phyloP scores from a whole-genome alignment of 2,113 vertebrate genomes.

The Coryphaenoides rupestris region DNA sequence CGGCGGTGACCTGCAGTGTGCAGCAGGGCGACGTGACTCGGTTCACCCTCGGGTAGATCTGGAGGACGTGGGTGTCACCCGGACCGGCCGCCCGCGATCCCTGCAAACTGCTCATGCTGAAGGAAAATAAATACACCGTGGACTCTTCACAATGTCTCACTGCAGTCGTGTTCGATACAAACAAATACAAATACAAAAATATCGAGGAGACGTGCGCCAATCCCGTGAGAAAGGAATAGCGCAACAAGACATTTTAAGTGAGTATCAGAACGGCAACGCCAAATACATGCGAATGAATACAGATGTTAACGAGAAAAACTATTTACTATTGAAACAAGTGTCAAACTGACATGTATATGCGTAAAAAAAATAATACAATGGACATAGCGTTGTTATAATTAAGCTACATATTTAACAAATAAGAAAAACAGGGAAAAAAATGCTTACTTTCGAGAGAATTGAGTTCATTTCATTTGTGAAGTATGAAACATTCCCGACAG shows the following conservation, averaged over 20 bases:
- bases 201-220: too few relatives aligned
- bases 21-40: slow-evolving; percentile 69
- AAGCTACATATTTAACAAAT: background rate
- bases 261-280: too few relatives aligned
- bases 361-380: too few relatives aligned
- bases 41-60: slow-evolving; percentile 79
- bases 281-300: too few relatives aligned
- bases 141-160: slow-evolving; percentile 76
- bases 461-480: background rate
- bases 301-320: too few relatives aligned
- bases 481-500: background rate
- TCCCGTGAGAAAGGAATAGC: too few relatives aligned
- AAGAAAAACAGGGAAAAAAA: background rate
- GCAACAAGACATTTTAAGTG: too few relatives aligned
- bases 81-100: slow-evolving; percentile 55
- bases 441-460: background rate
- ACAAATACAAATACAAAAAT: too few relatives aligned
- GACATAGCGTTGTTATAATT: too few relatives aligned
- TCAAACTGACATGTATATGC: too few relatives aligned
- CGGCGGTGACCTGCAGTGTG: slow-evolving; percentile 73
- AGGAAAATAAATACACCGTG: slow-evolving; percentile 11
- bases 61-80: slow-evolving; percentile 71
- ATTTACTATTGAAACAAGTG: too few relatives aligned
- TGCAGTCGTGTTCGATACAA: slow-evolving; percentile 4
- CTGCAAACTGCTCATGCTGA: slow-evolving; percentile 83